Evolutionary conservation across 1,140 invertebrate genomes (phyloP).

Genomic region (Luehdorfia chinensis): DNA sequence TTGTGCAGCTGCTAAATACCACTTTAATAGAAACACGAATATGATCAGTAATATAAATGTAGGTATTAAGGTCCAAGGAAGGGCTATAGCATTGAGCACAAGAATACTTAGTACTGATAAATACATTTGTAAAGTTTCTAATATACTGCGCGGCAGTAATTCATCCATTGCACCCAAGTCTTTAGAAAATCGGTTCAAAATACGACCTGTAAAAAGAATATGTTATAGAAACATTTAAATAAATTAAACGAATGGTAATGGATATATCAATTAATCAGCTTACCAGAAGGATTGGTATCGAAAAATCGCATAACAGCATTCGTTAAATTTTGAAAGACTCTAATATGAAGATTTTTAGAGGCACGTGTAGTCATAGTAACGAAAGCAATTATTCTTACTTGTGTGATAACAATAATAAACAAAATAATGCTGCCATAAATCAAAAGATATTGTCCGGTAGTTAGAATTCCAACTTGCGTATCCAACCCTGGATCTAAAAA

Average conservation of each 20-base stretch:
- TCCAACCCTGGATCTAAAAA: conserved; percentile 50
- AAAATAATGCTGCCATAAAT: conserved; percentile 44
- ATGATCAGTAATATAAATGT: conserved; percentile 81
- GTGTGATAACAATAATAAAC: conserved; percentile 52
- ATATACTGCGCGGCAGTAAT: conserved; percentile 85
- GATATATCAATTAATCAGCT: too few species aligned
- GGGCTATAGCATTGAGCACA: conserved; percentile 83
- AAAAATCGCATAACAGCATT: conserved; percentile 87
- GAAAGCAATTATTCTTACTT: conserved; percentile 68
- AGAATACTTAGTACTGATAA: conserved; percentile 81
- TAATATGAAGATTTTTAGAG: conserved; percentile 81
- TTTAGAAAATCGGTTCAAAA: conserved; percentile 78
- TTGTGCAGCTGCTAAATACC: conserved; percentile 88
- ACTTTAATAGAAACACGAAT: conserved; percentile 82
- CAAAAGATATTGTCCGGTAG: conserved; percentile 46
- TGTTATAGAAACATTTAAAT: neutral
- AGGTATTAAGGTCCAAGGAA: conserved; percentile 83
- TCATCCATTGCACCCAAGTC: conserved; percentile 88
- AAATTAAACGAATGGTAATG: neutral
- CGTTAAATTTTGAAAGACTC: conserved; percentile 81
- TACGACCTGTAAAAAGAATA: conserved; percentile 76
- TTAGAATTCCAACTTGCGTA: conserved; percentile 43
- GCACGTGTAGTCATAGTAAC: conserved; percentile 80
- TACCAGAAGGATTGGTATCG: conserved; percentile 86
- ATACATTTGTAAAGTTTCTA: conserved; percentile 86